Evolutionary conservation across 2,797 vertebrate species (phyloP).

Genomic region (Pseudochirops corinnae): DNA sequence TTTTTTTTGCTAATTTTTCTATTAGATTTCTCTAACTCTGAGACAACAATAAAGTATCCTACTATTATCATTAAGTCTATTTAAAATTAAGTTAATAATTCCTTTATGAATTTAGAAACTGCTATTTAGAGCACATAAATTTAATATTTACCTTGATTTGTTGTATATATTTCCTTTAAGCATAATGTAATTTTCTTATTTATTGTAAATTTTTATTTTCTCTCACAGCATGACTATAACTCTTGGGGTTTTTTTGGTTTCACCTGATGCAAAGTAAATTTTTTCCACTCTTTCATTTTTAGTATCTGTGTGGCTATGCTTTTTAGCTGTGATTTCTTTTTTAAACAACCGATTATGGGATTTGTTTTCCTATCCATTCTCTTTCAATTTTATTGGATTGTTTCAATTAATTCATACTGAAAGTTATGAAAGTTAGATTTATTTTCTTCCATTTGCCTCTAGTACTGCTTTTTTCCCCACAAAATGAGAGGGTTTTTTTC

Average conservation of each 20-base stretch:
- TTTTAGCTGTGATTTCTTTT: background rate
- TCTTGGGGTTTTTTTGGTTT: background rate
- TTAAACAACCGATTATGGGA: background rate
- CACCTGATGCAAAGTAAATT: background rate
- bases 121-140: background rate
- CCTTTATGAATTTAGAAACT: background rate
- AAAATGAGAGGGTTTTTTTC: background rate
- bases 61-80: background rate
- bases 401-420: background rate
- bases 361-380: background rate
- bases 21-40: background rate
- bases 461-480: background rate
- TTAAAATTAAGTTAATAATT: background rate
- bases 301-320: background rate
- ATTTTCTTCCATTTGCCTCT: background rate
- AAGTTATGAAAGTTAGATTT: background rate
- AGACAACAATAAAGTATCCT: background rate
- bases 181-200: background rate
- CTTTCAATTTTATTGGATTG: background rate
- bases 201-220: background rate
- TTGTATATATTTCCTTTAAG: background rate
- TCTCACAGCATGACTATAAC: background rate
- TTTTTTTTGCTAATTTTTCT: background rate
- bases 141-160: background rate
- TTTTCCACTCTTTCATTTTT: background rate